Evolutionary conservation across 2,888 invertebrate genomes (phyloP).

Genomic region (Apodemia mormo): DNA sequence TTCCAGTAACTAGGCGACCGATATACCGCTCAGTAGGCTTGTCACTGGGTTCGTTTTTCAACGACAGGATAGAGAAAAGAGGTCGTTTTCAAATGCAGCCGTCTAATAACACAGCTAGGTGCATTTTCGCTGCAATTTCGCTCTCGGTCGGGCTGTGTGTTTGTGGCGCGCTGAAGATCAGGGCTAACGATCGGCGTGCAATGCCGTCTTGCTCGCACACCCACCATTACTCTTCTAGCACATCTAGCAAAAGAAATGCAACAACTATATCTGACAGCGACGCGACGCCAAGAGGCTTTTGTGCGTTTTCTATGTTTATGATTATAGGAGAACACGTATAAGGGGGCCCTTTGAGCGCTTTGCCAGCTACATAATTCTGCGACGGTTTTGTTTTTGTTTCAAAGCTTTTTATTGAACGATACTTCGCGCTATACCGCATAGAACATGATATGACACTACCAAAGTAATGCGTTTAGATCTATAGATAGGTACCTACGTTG

Average conservation of each 20-base stretch:
- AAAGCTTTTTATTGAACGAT: conserved; percentile 50
- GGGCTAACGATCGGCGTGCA: conserved; percentile 79
- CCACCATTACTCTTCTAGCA: conserved; percentile 42
- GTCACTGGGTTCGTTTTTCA: conserved; percentile 47
- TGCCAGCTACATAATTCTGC: conserved; percentile 63
- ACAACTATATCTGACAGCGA: conserved; percentile 80
- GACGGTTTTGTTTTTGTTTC: conserved; percentile 66
- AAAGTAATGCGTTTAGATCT: conserved; percentile 11
- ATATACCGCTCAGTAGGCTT: conserved; percentile 49
- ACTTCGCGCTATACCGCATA: conserved; percentile 36
- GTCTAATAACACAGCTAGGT: conserved; percentile 79
- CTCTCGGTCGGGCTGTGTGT: conserved; percentile 82
- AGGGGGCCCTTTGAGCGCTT: conserved; percentile 74
- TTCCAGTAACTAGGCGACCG: conserved; percentile 47
- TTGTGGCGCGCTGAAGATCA: conserved; percentile 82
- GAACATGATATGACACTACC: conserved; percentile 28
- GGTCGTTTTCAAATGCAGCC: conserved; percentile 64
- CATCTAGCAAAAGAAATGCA: conserved; percentile 76
- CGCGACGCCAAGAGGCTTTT: conserved; percentile 77
- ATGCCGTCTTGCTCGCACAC: conserved; percentile 60
- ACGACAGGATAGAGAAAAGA: conserved; percentile 47
- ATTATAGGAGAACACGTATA: conserved; percentile 78
- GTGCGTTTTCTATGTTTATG: conserved; percentile 81
- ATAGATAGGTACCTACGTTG: not conserved
- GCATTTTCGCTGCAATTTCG: conserved; percentile 82